Evolutionary conservation across 2,113 vertebrate genomes (phyloP).

Genomic region (Empidonax traillii): DNA sequence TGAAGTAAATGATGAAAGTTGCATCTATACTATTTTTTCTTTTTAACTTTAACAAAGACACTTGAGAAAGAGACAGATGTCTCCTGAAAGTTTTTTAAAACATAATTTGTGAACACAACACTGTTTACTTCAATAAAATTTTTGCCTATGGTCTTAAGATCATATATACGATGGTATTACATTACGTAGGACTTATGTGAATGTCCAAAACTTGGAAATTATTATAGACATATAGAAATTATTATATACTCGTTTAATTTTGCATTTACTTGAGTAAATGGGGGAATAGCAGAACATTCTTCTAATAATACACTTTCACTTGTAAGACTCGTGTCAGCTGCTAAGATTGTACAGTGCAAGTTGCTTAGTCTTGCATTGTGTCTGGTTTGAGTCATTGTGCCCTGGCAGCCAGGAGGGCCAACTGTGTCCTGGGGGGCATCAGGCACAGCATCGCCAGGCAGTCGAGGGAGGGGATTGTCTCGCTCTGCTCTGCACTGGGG

Average conservation of each 20-base stretch:
- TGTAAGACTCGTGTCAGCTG: not conserved
- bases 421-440: accelerated
- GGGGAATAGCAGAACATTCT: not conserved
- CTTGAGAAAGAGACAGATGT: not conserved
- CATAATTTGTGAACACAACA: not conserved
- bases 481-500: not conserved
- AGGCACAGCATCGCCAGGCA: accelerated
- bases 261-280: not conserved
- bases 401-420: not conserved
- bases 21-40: not conserved
- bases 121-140: not conserved
- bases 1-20: not conserved
- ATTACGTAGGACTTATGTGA: not conserved
- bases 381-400: not conserved
- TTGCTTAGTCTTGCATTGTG: not conserved
- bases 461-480: not conserved
- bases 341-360: not conserved
- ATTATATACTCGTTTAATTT: not conserved
- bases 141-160: not conserved
- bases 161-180: not conserved
- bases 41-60: not conserved
- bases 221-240: not conserved
- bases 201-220: not conserved
- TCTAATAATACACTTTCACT: not conserved
- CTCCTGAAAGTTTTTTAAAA: not conserved